Base-by-base conservation (phyloP, 37 sponge, comb jelly and placozoan genomes). In the Axinella damicornis region DNA sequence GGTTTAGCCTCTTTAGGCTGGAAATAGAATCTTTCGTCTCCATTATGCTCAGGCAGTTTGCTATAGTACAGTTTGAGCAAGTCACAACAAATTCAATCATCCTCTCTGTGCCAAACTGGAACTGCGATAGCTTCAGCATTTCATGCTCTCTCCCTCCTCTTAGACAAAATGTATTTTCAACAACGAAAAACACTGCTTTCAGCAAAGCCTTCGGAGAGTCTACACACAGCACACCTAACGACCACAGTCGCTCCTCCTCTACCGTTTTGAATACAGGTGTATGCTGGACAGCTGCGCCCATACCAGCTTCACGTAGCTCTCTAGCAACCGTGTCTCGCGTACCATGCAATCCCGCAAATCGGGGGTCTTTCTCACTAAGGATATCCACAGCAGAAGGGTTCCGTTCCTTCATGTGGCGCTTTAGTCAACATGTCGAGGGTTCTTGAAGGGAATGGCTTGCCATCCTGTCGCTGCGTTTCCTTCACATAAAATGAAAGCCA, bases 151-250 rank as follows among this genome's bases (percentile, higher is more conserved):
- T 46, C 46, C 46, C 46, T 46, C 76, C 67, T 24, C 76, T 73
- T 13, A 81, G 81, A 34, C 81, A 81, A 18, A 81, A 69, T 5
- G 32, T 55, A 25, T 81, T 81, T 20, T 71, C 81, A 53, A 68
- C 69, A 2, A 46, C 9, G 46, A 21, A 72, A 9, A 46, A 46
- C 46, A 46, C 46, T 46, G 46, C 46, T 12, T 46, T 46, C 46
- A 46, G 9, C 46, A 46, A 46, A 12, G 46, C 46, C 46, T 4
- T 46, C 9, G 46, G 46, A 46, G 6, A 12, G 9, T 4, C 9
- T 9, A 46, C 83, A 12, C 46, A 4, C 46, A 46, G 46, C 9
- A 9, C 4, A 4, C 46, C 46, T 46, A 12, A 9, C 4, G 6
- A 12, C 46, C 46, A 46, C 46, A 46, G 9, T 9, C 4, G 9